These are phyloP conservation scores for Ranitomeya variabilis DNA, from an alignment of 2,113 vertebrate species.

Conservation along the genomic window DNA sequence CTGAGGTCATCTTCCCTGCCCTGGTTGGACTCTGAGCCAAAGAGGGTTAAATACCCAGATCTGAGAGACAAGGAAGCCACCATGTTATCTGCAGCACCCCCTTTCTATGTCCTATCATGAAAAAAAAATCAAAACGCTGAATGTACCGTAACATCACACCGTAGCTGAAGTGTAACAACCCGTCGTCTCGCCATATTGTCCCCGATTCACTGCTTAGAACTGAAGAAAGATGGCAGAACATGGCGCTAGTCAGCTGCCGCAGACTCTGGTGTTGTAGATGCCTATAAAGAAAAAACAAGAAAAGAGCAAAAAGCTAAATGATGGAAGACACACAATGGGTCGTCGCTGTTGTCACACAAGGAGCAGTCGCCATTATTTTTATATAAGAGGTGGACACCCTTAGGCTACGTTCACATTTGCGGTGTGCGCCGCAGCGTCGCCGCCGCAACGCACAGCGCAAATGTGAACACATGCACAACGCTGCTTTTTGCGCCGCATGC, in stretches of 20 bases:
- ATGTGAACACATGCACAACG: too few relatives aligned
- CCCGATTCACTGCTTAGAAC: constrained; percentile 66
- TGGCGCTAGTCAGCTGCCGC: constrained; percentile 67
- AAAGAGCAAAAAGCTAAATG: not conserved
- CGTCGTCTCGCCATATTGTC: constrained; percentile 75
- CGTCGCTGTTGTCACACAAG: not conserved
- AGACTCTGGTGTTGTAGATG: constrained; percentile 76
- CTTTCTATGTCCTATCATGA: not conserved
- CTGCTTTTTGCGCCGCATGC: too few relatives aligned
- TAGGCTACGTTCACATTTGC: too few relatives aligned
- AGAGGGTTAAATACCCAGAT: constrained; percentile 80
- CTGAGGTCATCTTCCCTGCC: constrained; percentile 61
- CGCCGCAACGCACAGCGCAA: too few relatives aligned
- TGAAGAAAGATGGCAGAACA: constrained; percentile 72
- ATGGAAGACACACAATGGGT: not conserved
- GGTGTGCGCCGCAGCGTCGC: too few relatives aligned
- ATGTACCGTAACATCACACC: constrained; percentile 78
- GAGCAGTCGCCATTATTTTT: too few relatives aligned
- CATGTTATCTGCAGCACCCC: not conserved
- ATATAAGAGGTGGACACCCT: too few relatives aligned
- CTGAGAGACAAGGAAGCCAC: constrained; percentile 62
- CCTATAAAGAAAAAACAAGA: constrained; percentile 63
- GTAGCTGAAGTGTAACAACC: constrained; percentile 79
- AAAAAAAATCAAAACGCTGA: not conserved
- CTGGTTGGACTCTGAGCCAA: constrained; percentile 68